Evolutionary conservation across 2,113 vertebrate species (phyloP).

Genomic region (Zosterops pallidus): DNA sequence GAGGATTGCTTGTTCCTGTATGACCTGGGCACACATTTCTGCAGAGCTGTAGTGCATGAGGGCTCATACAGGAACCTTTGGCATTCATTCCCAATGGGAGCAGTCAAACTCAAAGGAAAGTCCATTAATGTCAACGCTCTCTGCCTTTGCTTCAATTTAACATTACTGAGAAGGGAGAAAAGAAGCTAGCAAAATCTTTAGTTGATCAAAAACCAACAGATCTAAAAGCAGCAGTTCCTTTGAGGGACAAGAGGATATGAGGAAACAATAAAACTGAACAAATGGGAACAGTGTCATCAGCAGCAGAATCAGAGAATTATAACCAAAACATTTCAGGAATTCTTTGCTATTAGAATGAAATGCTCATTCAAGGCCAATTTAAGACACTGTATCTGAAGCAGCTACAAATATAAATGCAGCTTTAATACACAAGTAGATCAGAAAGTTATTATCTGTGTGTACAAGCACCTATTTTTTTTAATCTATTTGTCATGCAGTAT

Average conservation of each 20-base stretch:
- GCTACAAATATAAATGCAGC: background rate
- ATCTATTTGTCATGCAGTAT: background rate
- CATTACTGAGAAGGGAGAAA: background rate
- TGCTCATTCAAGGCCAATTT: background rate
- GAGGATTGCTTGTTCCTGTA: background rate
- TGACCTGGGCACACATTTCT: background rate
- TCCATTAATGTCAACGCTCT: background rate
- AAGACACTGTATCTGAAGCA: background rate
- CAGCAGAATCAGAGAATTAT: background rate
- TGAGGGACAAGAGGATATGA: background rate
- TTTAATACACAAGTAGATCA: background rate
- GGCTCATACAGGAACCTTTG: background rate
- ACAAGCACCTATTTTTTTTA: fast-evolving
- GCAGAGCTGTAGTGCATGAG: background rate
- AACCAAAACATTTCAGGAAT: background rate
- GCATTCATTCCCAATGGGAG: background rate
- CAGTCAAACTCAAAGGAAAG: background rate
- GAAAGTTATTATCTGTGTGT: background rate
- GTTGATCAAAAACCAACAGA: background rate
- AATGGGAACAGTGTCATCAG: background rate
- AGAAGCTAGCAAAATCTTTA: background rate
- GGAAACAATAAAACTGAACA: background rate
- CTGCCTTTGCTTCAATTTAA: background rate
- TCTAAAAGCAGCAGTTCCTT: background rate
- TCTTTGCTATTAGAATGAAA: background rate